Percentiles rank a stretch among this genome's conserved stretches.
Conservation (phyloP, 2,113 vertebrate species). For the Elephas maximus region DNA sequence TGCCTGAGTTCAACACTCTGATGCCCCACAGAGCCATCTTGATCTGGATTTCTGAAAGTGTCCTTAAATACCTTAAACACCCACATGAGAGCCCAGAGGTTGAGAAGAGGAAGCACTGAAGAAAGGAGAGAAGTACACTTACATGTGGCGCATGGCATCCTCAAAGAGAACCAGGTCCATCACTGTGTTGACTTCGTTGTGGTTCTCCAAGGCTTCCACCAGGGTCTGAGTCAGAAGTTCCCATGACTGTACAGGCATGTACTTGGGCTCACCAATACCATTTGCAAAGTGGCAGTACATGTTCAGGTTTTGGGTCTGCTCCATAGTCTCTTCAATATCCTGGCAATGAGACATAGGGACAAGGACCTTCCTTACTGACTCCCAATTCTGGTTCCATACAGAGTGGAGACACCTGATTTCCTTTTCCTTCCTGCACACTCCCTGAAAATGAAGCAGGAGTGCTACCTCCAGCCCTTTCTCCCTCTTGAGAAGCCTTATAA, state of each 20-base stretch:
- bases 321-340: conserved; percentile 90
- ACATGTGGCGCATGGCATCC: conserved; percentile 97
- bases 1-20: neutral
- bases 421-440: neutral
- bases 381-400: neutral
- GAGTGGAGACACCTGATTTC: neutral
- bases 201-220: conserved; percentile 92
- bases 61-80: neutral
- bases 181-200: conserved; percentile 96
- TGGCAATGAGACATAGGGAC: conserved; percentile 75
- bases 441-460: neutral
- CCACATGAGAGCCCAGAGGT: neutral
- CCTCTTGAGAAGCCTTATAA: neutral
- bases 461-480: neutral
- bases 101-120: neutral
- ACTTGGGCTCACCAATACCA: conserved; percentile 92
- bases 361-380: neutral
- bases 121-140: conserved; percentile 81
- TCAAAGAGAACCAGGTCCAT: conserved; percentile 97
- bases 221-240: conserved; percentile 92
- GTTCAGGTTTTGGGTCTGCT: conserved; percentile 90
- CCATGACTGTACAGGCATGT: conserved; percentile 93
- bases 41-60: neutral
- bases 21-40: neutral
- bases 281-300: conserved; percentile 95